phyloP scores from a whole-genome alignment of 2,113 vertebrate species.

The Triplophysa rosa region DNA sequence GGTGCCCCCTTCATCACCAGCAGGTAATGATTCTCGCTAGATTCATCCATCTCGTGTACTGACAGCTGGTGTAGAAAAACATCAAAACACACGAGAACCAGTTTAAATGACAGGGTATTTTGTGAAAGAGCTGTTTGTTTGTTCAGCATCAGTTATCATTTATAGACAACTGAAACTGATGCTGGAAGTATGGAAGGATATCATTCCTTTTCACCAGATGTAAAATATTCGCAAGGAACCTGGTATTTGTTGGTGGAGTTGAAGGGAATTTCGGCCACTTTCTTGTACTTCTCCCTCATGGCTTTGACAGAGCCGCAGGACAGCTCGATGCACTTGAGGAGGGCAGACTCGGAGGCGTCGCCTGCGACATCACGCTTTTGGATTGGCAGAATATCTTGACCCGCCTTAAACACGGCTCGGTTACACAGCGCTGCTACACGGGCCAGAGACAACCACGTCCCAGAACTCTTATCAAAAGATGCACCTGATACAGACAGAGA shows the following conservation, averaged over 20 bases:
- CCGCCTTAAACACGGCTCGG: constrained; percentile 86
- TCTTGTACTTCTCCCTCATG: constrained; percentile 88
- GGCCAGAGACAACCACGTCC: constrained; percentile 85
- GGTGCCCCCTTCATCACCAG: constrained; percentile 94
- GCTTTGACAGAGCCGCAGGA: constrained; percentile 83
- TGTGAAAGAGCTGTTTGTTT: neutral
- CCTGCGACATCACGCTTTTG: constrained; percentile 85
- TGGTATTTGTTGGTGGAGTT: constrained; percentile 84
- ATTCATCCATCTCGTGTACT: constrained; percentile 80
- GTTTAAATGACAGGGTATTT: neutral
- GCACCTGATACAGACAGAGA: constrained; percentile 68
- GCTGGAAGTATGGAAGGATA: neutral
- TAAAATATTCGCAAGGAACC: constrained; percentile 54
- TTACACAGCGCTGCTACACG: constrained; percentile 86
- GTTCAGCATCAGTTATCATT: neutral
- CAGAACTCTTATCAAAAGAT: constrained; percentile 88
- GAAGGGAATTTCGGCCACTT: constrained; percentile 90
- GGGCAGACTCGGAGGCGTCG: constrained; percentile 87
- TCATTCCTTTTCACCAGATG: neutral
- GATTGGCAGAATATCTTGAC: constrained; percentile 85
- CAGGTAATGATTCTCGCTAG: constrained; percentile 81
- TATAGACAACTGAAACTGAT: neutral
- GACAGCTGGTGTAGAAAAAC: constrained; percentile 69
- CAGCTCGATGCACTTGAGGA: constrained; percentile 89
- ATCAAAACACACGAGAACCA: neutral